Percentiles rank a stretch among this genome's conserved stretches.
Evolutionary conservation across 1,140 invertebrate genomes (phyloP).

Genomic region (Conopomorpha cramerella): DNA sequence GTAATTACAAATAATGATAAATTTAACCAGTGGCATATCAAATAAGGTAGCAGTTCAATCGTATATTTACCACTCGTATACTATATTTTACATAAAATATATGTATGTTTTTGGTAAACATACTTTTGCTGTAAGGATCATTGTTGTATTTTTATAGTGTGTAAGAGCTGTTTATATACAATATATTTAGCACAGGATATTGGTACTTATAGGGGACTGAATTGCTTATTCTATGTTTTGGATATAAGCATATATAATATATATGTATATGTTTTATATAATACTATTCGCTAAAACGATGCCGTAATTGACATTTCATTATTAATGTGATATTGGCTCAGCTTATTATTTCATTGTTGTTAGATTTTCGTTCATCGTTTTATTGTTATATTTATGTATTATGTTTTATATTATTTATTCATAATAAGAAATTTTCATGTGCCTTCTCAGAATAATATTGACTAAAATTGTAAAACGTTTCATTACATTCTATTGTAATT

Average conservation of each 20-base stretch:
- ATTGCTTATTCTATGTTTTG: too few relatives aligned
- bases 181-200: too few relatives aligned
- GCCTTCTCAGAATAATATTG: constrained; percentile 48
- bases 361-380: too few relatives aligned
- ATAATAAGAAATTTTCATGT: constrained; percentile 53
- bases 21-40: constrained; percentile 55
- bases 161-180: constrained; percentile 35
- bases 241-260: too few relatives aligned
- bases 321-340: too few relatives aligned
- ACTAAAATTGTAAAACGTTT: constrained; percentile 34
- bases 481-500: constrained; percentile 36
- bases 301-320: too few relatives aligned
- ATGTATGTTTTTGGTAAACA: not conserved
- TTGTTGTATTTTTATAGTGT: constrained; percentile 49
- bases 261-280: too few relatives aligned
- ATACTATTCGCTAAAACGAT: too few relatives aligned
- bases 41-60: constrained; percentile 15
- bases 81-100: not conserved
- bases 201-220: too few relatives aligned
- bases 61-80: constrained; percentile 4
- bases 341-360: too few relatives aligned
- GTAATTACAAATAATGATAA: too few relatives aligned
- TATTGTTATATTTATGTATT: constrained; percentile 6
- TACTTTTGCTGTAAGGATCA: constrained; percentile 13
- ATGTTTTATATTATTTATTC: constrained; percentile 28